These are phyloP conservation scores for Melanargia galathea DNA, from an alignment of 2,888 invertebrate species.

Conservation along the genomic window DNA sequence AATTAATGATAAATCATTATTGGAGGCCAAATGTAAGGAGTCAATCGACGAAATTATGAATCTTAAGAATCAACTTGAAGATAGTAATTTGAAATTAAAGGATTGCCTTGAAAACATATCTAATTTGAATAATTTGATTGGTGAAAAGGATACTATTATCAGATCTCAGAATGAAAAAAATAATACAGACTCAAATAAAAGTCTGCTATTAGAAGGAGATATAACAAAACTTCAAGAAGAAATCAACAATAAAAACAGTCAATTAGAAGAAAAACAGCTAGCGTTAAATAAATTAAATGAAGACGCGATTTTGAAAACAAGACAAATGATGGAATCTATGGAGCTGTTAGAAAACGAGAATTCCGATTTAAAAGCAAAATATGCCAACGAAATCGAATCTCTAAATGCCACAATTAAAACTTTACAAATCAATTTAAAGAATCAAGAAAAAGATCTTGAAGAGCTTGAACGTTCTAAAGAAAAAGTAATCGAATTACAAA, in stretches of 20 bases:
- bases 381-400: conserved; percentile 65
- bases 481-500: conserved; percentile 68
- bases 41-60: conserved; percentile 53
- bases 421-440: conserved; percentile 58
- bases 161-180: conserved; percentile 59
- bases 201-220: conserved; percentile 58
- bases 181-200: conserved; percentile 56
- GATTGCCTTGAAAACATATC: conserved; percentile 51
- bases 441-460: conserved; percentile 62
- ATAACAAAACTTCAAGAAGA: conserved; percentile 57
- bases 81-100: conserved; percentile 55
- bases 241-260: conserved; percentile 52
- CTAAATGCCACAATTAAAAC: conserved; percentile 60
- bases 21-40: conserved; percentile 62
- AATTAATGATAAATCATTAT: conserved; percentile 60
- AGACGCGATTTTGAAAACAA: conserved; percentile 56
- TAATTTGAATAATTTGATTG: conserved; percentile 56
- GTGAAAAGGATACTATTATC: conserved; percentile 63
- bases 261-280: conserved; percentile 59
- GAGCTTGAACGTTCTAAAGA: conserved; percentile 64
- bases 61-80: conserved; percentile 57
- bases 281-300: conserved; percentile 58
- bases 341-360: conserved; percentile 65
- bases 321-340: conserved; percentile 59
- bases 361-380: conserved; percentile 60